phyloP scores from a whole-genome alignment of 2,888 invertebrate genomes.

The Ormia ochracea region DNA sequence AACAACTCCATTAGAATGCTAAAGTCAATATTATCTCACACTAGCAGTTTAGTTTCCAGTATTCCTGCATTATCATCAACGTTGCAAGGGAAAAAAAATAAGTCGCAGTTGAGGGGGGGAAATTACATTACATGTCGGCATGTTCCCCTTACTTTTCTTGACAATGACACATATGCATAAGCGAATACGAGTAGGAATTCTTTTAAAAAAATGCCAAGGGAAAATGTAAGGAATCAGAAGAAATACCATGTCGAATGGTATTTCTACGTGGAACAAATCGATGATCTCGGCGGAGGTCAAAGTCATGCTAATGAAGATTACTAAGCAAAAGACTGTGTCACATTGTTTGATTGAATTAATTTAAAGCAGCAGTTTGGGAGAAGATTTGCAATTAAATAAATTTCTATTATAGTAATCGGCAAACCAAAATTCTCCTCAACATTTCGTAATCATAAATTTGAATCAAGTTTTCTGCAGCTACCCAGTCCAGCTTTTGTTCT shows the following conservation, averaged over 20 bases:
- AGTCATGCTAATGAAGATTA: too few species aligned
- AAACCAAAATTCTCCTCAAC: too few species aligned
- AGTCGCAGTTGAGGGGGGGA: constrained; percentile 16
- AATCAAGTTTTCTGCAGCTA: too few species aligned
- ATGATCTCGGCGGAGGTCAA: too few species aligned
- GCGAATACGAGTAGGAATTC: neutral
- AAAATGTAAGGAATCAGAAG: neutral
- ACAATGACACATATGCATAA: constrained; percentile 36
- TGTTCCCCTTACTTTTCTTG: neutral
- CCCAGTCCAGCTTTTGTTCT: too few species aligned
- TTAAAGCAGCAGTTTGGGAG: too few species aligned
- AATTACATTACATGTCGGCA: neutral
- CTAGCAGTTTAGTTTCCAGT: constrained; percentile 4
- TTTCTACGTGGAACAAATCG: too few species aligned
- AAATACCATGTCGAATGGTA: neutral
- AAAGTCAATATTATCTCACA: constrained; percentile 38
- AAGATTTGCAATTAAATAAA: too few species aligned
- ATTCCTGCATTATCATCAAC: constrained; percentile 4
- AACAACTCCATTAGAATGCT: constrained; percentile 22
- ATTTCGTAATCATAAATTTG: too few species aligned
- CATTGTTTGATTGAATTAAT: too few species aligned
- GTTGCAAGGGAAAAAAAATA: neutral
- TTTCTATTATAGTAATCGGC: too few species aligned
- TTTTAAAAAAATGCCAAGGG: neutral
- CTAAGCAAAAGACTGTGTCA: too few species aligned